Base-by-base conservation (phyloP, 2,888 invertebrate genomes). In the Caenorhabditis virilis region DNA sequence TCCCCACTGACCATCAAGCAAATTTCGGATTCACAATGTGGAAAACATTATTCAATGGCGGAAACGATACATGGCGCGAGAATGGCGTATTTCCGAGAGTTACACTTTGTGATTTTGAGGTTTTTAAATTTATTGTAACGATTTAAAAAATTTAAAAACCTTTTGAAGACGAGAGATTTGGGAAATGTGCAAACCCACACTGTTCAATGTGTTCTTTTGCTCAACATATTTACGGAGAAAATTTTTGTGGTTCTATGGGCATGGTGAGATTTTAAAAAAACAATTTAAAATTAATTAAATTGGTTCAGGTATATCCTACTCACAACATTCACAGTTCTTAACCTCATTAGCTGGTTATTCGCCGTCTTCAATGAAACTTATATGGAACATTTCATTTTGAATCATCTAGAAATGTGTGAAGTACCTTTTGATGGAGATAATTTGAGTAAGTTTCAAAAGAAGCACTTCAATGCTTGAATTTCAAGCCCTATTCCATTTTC, bases 11-110 rank as follows among this genome's bases (percentile, higher is more conserved):
- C 7, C 35, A 33, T 22, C 61, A 43, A 13, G 3, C 49, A 11
- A 52, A 59, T 25, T 76, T 82, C 35, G 82, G 81, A 7, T 74
- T 76, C 46, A 71, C 72, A 43, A 69, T 75, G 26, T 77, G 78
- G 76, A 56, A 62, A 16, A 57, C 63, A 39, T 48, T 82, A 13
- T 64, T 72, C 35, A 46, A 46, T 13, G 42, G 38, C 7, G 78
- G 79, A 13, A 79, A 79, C 43, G 60, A 69, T 9, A 79, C 81
- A 1, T 82, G 82, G 81, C 63, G 74, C 30, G 76, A 79, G 36
- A 78, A 65, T 41, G 82, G 79, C 22, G 60, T 83, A 35, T 82
- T 82, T 57, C 82, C 82, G 2, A 58, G 82, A 22, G 82, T 83
- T 9, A 78, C 82, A 2, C 63, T 82, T n/a, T 82, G 82, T 54